Evolutionary conservation across 1,140 invertebrate species (phyloP), one percentile per base, ranked within the genome.

Genomic region (Drosophila bocqueti): DNA sequence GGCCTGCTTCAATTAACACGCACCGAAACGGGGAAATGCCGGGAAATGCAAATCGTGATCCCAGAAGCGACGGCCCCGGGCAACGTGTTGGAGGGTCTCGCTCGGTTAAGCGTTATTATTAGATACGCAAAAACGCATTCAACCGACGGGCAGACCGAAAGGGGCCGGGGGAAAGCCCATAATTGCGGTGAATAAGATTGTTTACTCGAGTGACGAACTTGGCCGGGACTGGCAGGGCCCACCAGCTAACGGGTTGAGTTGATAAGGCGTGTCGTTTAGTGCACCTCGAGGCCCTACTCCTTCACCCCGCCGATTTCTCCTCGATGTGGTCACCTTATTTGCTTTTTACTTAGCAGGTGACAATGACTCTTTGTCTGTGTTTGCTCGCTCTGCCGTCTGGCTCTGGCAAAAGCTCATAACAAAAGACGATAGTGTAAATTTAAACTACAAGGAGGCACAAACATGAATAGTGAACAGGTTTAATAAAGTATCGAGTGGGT

Each of bases 351-450:
- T 83, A 64, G 45, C 81, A 47, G 68, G 62, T 62, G 77, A 85
- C 82, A 84, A 81, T 77, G 81, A 85, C 82, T 85, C 73, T 71
- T 71, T 81, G 81, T 68, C 81, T 81, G 66, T 63, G 76, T 66
- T 76, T 78, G 46, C 50, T 21, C 10, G 13, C 16, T 36, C 13
- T 24, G 31, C 46, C 46, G 31, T 43, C 47, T 36, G 26, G n/a
- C 50, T 31, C n/a, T 13, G 62, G 38, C 36, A 29, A 42, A 36
- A 54, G 47, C 62, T n/a, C 24, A n/a, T 29, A 68, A 55, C 67
- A 73, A 77, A 67, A 75, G 68, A 68, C 55, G 60, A 75, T 79
- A 83, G 81, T 83, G 80, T 69, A 74, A 83, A 83, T 65, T 73
- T 77, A 64, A 38, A 67, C 64, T 67, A 64, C 34, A 64, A 67